These are phyloP conservation scores for Caenorhabditis parvicauda DNA, from an alignment of 2,888 invertebrate genomes.

Conservation along the genomic window DNA sequence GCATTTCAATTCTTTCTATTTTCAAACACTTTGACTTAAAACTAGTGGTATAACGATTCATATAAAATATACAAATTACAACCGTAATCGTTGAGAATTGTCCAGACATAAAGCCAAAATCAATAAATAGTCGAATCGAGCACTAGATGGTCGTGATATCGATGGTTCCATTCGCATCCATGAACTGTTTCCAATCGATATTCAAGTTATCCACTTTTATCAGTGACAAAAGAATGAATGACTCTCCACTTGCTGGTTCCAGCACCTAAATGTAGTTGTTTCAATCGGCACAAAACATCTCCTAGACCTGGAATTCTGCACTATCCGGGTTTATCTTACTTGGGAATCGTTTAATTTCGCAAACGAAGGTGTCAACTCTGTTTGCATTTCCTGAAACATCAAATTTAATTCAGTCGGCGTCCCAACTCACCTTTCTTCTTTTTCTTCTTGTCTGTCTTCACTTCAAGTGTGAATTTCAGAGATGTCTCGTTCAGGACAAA, in stretches of 20 bases:
- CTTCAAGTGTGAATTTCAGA: slow-evolving; percentile 46
- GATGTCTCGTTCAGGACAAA: slow-evolving; percentile 47
- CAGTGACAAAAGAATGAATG: slow-evolving; percentile 50
- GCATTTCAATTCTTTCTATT: too few relatives aligned
- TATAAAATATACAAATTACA: too few relatives aligned
- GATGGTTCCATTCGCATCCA: slow-evolving; percentile 54
- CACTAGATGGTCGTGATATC: slow-evolving; percentile 38
- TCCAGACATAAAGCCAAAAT: too few relatives aligned
- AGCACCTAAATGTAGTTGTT: slow-evolving; percentile 39
- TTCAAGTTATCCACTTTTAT: slow-evolving; percentile 55
- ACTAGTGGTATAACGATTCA: too few relatives aligned
- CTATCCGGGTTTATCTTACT: slow-evolving; percentile 58
- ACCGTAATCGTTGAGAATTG: too few relatives aligned
- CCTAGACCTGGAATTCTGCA: slow-evolving; percentile 55
- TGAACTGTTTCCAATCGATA: slow-evolving; percentile 60
- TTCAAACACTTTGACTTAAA: too few relatives aligned
- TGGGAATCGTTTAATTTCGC: slow-evolving; percentile 55
- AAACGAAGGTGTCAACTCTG: slow-evolving; percentile 45
- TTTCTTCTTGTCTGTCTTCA: slow-evolving; percentile 51
- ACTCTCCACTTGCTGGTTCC: slow-evolving; percentile 58
- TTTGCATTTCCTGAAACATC: slow-evolving; percentile 37
- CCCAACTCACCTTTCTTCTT: slow-evolving; percentile 26
- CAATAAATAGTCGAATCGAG: too few relatives aligned
- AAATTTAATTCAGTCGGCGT: too few relatives aligned
- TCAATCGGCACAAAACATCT: neutral